Conservation (phyloP, 2,888 invertebrate species). For the Theretra japonica region DNA sequence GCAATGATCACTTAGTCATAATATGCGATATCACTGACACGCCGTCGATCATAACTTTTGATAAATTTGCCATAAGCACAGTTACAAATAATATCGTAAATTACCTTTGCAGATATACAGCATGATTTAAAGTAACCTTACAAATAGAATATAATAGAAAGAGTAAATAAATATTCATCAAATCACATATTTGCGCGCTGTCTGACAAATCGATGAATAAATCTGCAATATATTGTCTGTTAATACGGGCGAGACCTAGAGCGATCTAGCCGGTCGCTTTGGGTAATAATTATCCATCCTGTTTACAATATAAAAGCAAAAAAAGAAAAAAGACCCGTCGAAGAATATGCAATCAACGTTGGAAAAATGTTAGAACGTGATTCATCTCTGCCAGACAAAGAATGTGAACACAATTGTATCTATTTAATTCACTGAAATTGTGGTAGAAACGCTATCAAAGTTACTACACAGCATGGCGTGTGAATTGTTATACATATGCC, state of each 20-base stretch:
- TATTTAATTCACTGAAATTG: conserved; percentile 10
- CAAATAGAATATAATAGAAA: no score
- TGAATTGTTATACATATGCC: background rate
- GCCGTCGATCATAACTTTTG: background rate
- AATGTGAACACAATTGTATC: conserved; percentile 9
- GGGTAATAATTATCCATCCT: background rate
- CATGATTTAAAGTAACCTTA: background rate
- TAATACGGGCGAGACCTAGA: no score
- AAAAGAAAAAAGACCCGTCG: background rate
- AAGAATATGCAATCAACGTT: background rate
- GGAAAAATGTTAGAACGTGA: background rate
- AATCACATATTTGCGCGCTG: no score
- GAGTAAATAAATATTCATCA: no score
- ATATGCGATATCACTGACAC: background rate
- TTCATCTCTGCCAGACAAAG: conserved; percentile 13
- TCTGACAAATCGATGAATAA: no score
- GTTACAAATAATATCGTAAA: background rate
- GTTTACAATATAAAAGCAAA: background rate
- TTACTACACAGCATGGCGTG: conserved; percentile 10
- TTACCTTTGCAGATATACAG: background rate
- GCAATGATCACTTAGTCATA: background rate
- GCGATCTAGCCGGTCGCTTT: no score
- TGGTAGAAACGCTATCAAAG: background rate
- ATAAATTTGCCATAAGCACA: background rate
- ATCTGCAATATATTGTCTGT: no score